Evolutionary conservation across 2,888 invertebrate genomes (phyloP).

Genomic region (Oxyteleia sp.): DNA sequence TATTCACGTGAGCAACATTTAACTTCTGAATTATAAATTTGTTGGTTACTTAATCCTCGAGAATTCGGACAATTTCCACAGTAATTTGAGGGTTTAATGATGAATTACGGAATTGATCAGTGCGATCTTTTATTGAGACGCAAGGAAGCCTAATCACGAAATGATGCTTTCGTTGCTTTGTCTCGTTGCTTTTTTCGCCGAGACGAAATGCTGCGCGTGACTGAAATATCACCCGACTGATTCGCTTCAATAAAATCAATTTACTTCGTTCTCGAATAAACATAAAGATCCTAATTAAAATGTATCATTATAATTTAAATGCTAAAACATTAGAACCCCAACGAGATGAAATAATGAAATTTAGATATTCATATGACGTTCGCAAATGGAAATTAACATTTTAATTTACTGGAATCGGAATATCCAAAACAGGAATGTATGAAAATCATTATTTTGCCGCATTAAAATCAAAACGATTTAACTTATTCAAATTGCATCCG

Average conservation of each 20-base stretch:
- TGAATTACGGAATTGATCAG: not conserved
- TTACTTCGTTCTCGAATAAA: not conserved
- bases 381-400: not conserved
- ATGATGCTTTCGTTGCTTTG: not conserved
- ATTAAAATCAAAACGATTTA: not conserved
- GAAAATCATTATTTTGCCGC: not conserved
- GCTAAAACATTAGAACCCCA: too few species aligned
- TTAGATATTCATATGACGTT: not conserved
- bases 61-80: conserved; percentile 2
- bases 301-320: too few species aligned
- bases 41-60: not conserved
- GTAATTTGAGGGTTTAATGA: not conserved
- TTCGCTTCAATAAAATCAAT: not conserved
- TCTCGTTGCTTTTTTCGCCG: not conserved
- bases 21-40: conserved; percentile 1
- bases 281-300: too few species aligned
- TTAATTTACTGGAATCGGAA: not conserved
- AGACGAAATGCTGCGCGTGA: too few species aligned
- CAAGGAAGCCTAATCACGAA: not conserved
- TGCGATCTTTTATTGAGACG: not conserved
- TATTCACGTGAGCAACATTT: not conserved
- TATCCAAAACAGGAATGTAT: not conserved
- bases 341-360: not conserved
- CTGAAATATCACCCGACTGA: not conserved
- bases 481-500: not conserved